Conservation (phyloP, 2,797 vertebrate genomes). For the Poecile montanus region DNA sequence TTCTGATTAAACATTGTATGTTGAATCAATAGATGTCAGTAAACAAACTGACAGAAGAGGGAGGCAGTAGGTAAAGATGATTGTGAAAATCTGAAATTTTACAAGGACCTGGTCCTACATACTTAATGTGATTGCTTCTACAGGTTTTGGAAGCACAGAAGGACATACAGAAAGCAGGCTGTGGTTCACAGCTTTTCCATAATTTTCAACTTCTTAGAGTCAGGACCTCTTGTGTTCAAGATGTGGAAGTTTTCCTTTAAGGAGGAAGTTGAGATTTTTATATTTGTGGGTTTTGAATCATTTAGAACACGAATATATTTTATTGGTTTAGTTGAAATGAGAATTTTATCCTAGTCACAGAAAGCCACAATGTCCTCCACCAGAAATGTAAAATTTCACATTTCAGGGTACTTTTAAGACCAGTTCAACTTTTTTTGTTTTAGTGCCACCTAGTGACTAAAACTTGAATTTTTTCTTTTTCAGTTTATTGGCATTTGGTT, state of each 20-base stretch:
- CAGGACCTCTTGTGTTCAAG: background rate
- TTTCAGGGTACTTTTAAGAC: background rate
- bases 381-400: background rate
- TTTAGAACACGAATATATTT: background rate
- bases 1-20: background rate
- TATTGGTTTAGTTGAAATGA: background rate
- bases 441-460: constrained; percentile 71
- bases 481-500: background rate
- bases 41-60: background rate
- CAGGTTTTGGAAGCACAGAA: background rate
- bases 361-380: background rate
- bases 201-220: background rate
- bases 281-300: background rate
- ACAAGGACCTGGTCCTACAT: background rate
- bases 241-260: background rate
- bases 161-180: background rate
- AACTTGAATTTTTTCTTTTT: background rate
- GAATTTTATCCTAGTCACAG: background rate
- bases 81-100: background rate
- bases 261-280: background rate
- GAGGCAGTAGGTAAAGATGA: background rate
- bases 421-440: constrained; percentile 30
- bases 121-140: background rate
- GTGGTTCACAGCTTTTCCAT: background rate
- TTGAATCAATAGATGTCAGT: background rate